A percentile compares a stretch with the other conserved stretches of the same genome.
Evolutionary conservation across 2,797 vertebrate species (phyloP).

Genomic region (Tolypeutes matacus): DNA sequence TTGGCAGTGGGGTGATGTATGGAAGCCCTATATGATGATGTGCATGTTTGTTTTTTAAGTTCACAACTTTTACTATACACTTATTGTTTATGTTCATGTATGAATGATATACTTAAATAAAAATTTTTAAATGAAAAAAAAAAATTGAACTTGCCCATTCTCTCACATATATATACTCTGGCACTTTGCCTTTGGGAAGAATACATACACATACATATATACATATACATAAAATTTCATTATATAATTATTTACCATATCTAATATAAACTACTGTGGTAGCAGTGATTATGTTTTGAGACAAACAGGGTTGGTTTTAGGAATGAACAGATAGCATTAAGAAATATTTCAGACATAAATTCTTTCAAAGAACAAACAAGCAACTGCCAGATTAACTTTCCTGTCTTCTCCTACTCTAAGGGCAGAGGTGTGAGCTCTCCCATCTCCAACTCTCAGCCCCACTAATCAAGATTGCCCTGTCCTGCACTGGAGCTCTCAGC

Average conservation of each 20-base stretch:
- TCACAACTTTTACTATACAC: no score
- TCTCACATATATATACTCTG: not conserved
- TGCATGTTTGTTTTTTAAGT: no score
- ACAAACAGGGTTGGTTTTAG: not conserved
- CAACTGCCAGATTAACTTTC: not conserved
- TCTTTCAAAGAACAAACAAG: not conserved
- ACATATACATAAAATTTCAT: not conserved
- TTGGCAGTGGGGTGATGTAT: no score
- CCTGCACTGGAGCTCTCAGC: not conserved
- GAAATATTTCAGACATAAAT: not conserved
- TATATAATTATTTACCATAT: not conserved
- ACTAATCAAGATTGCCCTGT: not conserved
- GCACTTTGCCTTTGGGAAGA: not conserved
- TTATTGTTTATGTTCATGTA: no score
- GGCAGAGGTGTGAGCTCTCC: not conserved
- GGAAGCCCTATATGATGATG: no score
- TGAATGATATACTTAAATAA: no score
- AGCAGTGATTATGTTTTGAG: not conserved
- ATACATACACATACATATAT: not conserved
- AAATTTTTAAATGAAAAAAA: not conserved
- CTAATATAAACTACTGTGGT: not conserved
- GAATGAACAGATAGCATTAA: not conserved
- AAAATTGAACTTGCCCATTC: not conserved
- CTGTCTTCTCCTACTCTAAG: conserved; percentile 20
- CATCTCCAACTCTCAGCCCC: not conserved